Evolutionary conservation across 2,113 vertebrate species (phyloP).

Genomic region (Colistium nudipinnis): DNA sequence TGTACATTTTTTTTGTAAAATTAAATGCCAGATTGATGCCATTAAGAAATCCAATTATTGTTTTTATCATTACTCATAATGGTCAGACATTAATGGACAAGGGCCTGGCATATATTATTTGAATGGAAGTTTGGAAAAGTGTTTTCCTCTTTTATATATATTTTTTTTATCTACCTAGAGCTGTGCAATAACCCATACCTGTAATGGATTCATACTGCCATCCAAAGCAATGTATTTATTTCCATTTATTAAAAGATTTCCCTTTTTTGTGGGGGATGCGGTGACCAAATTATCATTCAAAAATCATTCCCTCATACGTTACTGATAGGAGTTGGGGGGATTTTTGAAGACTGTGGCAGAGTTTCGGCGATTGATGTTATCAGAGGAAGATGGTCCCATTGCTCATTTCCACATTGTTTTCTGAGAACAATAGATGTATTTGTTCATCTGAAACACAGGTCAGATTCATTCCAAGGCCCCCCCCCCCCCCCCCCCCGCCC

Average conservation of each 20-base stretch:
- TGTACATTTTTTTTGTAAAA: conserved; percentile 39
- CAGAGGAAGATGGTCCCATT: conserved; percentile 16
- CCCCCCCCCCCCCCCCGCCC: conserved; percentile 31
- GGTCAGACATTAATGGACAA: conserved; percentile 4
- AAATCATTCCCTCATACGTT: conserved; percentile 6
- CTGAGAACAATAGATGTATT: conserved; percentile 54
- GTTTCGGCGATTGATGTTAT: conserved; percentile 21
- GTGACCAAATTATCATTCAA: conserved; percentile 12
- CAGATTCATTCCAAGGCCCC: conserved; percentile 60
- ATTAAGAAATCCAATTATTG: conserved; percentile 19
- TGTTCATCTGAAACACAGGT: conserved; percentile 47
- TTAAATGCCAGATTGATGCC: conserved; percentile 46
- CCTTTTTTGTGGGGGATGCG: conserved; percentile 67
- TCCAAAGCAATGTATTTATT: conserved; percentile 80
- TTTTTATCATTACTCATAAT: conserved; percentile 7
- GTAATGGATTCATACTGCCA: conserved; percentile 81
- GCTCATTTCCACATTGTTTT: conserved; percentile 33
- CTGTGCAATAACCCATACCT: conserved; percentile 81
- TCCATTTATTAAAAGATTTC: conserved; percentile 78
- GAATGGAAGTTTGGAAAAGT: conserved; percentile 48
- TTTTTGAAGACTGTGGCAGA: conserved; percentile 1
- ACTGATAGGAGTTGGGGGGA: not conserved
- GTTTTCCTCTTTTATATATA: not conserved
- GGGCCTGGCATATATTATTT: conserved; percentile 30
- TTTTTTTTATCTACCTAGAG: conserved; percentile 58